Evolutionary conservation across 2,113 vertebrate genomes (phyloP).

Genomic region (Gopherus flavomarginatus): DNA sequence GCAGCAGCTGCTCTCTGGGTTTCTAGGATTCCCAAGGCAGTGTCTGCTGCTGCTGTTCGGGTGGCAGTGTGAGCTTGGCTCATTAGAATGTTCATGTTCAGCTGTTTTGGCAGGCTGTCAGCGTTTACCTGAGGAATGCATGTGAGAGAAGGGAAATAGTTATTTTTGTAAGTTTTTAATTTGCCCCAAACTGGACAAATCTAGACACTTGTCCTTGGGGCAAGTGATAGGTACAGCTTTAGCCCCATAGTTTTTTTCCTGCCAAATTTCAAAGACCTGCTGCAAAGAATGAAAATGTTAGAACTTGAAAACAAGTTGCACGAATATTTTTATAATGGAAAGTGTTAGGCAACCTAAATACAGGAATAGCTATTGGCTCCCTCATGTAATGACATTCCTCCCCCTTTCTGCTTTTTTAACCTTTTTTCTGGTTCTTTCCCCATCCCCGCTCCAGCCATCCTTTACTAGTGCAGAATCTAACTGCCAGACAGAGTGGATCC

Average conservation of each 20-base stretch:
- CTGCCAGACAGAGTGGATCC: neutral
- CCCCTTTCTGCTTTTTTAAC: neutral
- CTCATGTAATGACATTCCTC: neutral
- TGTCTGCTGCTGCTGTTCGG: neutral
- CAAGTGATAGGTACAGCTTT: neutral
- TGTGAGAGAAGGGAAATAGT: neutral
- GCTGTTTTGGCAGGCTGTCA: neutral
- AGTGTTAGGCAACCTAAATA: neutral
- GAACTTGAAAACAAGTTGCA: neutral
- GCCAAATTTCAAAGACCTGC: neutral
- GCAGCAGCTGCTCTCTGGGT: neutral
- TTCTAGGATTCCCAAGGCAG: neutral
- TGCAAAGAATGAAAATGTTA: neutral
- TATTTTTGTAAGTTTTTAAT: neutral
- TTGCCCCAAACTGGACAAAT: neutral
- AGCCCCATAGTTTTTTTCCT: neutral
- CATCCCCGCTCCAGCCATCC: neutral
- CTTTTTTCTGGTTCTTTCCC: neutral
- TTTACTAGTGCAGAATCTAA: neutral
- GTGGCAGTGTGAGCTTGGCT: neutral
- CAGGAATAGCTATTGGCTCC: fast-evolving
- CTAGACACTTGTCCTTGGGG: neutral
- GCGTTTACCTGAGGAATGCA: neutral
- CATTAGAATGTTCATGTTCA: neutral
- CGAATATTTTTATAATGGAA: neutral